Evolutionary conservation across 2,888 invertebrate species (phyloP).

Genomic region (Plemyria rubiginata): DNA sequence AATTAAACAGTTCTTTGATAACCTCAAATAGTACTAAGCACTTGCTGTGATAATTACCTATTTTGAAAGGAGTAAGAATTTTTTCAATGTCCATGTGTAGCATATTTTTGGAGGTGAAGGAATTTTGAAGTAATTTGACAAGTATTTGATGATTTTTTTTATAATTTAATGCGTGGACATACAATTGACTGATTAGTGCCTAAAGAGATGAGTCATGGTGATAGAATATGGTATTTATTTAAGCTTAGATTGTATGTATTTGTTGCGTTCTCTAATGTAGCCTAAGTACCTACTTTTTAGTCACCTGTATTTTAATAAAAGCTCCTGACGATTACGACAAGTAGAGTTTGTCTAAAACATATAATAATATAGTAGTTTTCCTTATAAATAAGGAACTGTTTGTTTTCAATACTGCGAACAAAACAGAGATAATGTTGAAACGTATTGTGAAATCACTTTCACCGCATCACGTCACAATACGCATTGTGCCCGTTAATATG

Average conservation of each 20-base stretch:
- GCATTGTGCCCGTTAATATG: slow-evolving; percentile 28
- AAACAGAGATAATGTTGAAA: slow-evolving; percentile 12
- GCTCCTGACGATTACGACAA: background rate
- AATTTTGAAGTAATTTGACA: slow-evolving; percentile 15
- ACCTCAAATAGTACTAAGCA: slow-evolving; percentile 18
- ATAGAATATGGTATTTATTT: slow-evolving; percentile 27
- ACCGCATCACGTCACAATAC: slow-evolving; percentile 33
- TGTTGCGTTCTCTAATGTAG: background rate
- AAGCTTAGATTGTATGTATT: slow-evolving; percentile 16
- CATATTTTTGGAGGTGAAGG: slow-evolving; percentile 6
- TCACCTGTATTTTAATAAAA: background rate
- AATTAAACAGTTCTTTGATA: slow-evolving; percentile 57
- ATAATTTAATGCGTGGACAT: slow-evolving; percentile 17
- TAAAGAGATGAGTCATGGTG: slow-evolving; percentile 22
- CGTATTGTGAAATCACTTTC: slow-evolving; percentile 35
- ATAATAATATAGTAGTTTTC: background rate
- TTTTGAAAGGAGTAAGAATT: slow-evolving; percentile 10
- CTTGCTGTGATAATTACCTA: slow-evolving; percentile 27
- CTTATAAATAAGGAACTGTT: background rate
- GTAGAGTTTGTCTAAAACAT: background rate
- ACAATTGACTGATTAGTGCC: slow-evolving; percentile 32
- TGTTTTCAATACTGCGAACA: slow-evolving; percentile 14
- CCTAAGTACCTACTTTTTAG: background rate
- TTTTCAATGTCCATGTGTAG: slow-evolving; percentile 5
- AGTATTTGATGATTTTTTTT: slow-evolving; percentile 14